phyloP scores from a whole-genome alignment of 2,113 vertebrate genomes.

The Neolamprologus sp. region DNA sequence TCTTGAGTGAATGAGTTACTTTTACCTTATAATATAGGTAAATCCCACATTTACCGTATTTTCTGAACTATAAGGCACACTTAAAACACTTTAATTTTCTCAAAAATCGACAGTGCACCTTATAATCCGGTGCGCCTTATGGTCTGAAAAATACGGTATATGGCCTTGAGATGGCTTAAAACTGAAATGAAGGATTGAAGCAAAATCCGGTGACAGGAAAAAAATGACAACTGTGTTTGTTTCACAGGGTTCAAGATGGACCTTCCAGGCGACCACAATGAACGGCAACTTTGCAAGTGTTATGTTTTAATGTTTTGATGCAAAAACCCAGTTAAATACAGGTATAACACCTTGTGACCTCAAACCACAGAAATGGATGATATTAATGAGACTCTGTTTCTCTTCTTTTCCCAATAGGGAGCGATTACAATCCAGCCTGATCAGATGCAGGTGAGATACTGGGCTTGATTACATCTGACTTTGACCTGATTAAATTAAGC shows the following conservation, averaged over 20 bases:
- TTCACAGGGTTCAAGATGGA: slow-evolving; percentile 91
- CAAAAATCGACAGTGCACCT: background rate
- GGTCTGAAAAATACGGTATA: background rate
- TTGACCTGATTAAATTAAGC: background rate
- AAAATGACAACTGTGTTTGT: background rate
- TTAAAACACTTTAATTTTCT: background rate
- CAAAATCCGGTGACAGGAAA: background rate
- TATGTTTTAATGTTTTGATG: background rate
- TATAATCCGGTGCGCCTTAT: background rate
- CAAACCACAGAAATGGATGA: background rate
- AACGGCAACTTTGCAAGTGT: slow-evolving; percentile 84
- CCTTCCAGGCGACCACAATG: slow-evolving; percentile 91
- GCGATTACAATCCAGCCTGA: slow-evolving; percentile 79
- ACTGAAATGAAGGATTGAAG: background rate
- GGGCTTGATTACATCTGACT: background rate
- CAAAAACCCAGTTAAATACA: background rate
- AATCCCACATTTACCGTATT: background rate
- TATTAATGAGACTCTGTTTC: background rate
- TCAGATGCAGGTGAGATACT: slow-evolving; percentile 89
- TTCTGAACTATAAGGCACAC: background rate
- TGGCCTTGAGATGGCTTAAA: background rate
- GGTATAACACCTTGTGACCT: background rate
- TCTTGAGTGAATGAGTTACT: background rate
- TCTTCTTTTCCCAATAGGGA: slow-evolving; percentile 69
- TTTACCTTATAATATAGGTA: background rate